phyloP scores from a whole-genome alignment of 2,888 invertebrate genomes.

The Psylliodes chrysocephalus region DNA sequence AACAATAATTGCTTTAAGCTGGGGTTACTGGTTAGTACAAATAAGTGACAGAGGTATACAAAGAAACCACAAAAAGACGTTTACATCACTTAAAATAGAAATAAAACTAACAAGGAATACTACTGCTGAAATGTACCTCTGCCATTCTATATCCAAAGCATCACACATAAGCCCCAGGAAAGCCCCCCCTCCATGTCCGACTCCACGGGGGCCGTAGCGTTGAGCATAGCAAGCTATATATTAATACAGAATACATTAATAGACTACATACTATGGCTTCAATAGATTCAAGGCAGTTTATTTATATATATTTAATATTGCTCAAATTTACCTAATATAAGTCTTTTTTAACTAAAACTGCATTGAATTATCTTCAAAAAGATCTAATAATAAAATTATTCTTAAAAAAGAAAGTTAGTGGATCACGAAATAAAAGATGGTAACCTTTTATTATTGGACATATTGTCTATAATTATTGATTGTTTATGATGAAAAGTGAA shows the following conservation, averaged over 20 bases:
- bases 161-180: conserved; percentile 87
- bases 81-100: conserved; percentile 34
- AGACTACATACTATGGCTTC: conserved; percentile 26
- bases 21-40: too few relatives aligned
- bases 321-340: too few relatives aligned
- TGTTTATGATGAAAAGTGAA: too few relatives aligned
- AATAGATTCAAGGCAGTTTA: background rate
- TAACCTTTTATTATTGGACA: too few relatives aligned
- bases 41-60: conserved; percentile 41
- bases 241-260: conserved; percentile 37
- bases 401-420: background rate
- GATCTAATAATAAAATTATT: background rate
- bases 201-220: conserved; percentile 93
- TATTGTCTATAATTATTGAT: too few relatives aligned
- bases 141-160: conserved; percentile 80
- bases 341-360: too few relatives aligned
- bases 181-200: conserved; percentile 91
- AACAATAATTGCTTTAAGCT: too few relatives aligned
- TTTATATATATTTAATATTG: too few relatives aligned
- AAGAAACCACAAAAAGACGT: conserved; percentile 17
- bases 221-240: conserved; percentile 92
- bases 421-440: too few relatives aligned
- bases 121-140: conserved; percentile 68
- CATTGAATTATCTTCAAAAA: conserved; percentile 2
- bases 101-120: conserved; percentile 34